These are phyloP conservation scores for Pectinophora gossypiella DNA, from an alignment of 1,140 invertebrate genomes.

Conservation along the genomic window DNA sequence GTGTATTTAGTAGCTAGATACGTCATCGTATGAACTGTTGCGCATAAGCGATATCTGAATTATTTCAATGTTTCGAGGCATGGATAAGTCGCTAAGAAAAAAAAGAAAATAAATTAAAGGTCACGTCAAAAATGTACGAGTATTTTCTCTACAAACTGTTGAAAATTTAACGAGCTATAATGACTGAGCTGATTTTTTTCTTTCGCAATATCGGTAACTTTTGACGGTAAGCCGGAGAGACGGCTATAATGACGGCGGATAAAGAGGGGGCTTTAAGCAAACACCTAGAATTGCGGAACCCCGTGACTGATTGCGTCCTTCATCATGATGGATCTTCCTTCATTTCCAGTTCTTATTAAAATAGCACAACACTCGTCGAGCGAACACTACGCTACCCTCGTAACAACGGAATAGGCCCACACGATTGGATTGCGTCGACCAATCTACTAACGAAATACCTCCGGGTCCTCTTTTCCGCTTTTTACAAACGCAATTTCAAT, in stretches of 20 bases:
- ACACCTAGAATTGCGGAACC: conserved; percentile 21
- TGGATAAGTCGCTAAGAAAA: too few relatives aligned
- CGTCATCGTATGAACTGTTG: too few relatives aligned
- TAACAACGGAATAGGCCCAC: conserved; percentile 1
- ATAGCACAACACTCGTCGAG: conserved; percentile 1
- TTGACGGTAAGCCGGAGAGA: not conserved
- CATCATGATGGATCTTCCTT: conserved; percentile 30
- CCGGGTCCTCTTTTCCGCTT: not conserved
- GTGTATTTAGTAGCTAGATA: too few relatives aligned
- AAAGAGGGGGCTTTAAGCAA: conserved; percentile 18
- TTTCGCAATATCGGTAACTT: not conserved
- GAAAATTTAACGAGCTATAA: not conserved
- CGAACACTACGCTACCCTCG: not conserved
- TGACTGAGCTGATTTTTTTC: not conserved
- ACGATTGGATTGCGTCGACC: conserved; percentile 4
- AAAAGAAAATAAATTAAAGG: too few relatives aligned
- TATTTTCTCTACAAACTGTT: too few relatives aligned
- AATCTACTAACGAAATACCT: conserved; percentile 8
- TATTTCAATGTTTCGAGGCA: too few relatives aligned
- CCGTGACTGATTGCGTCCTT: conserved; percentile 36
- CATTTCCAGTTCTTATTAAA: conserved; percentile 25
- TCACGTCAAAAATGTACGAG: too few relatives aligned
- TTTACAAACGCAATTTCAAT: not conserved
- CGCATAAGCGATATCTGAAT: too few relatives aligned
- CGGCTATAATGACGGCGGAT: conserved; percentile 19